These are phyloP conservation scores for Megalonaias nervosa DNA, from an alignment of 1,140 invertebrate genomes.

Conservation along the genomic window DNA sequence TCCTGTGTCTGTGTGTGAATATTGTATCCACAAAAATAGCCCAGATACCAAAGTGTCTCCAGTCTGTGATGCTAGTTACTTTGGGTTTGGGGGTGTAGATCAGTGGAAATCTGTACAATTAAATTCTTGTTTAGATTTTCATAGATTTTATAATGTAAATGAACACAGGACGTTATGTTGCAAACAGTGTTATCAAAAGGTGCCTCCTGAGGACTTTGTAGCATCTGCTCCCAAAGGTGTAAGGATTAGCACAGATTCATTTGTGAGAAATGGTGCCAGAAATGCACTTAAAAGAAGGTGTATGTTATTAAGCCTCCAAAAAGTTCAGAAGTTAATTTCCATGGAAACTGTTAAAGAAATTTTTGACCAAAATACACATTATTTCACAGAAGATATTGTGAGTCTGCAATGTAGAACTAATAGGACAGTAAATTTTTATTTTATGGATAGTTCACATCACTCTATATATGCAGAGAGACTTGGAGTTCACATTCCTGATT, in stretches of 20 bases:
- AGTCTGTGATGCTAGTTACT: conserved; percentile 16
- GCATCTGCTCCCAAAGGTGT: conserved; percentile 7
- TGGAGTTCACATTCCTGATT: conserved; percentile 72
- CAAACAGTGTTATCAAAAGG: conserved; percentile 12
- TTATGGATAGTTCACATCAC: conserved; percentile 81
- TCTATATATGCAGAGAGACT: conserved; percentile 82
- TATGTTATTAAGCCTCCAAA: conserved; percentile 36
- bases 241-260: conserved; percentile 24
- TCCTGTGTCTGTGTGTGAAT: conserved; percentile 36
- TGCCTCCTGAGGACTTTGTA: neutral
- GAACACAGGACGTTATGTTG: conserved; percentile 45
- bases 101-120: neutral
- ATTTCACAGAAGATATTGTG: conserved; percentile 46
- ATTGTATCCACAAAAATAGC: conserved; percentile 31
- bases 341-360: conserved; percentile 13
- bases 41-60: conserved; percentile 5
- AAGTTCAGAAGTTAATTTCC: conserved; percentile 25
- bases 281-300: conserved; percentile 25
- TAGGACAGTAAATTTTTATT: conserved; percentile 79
- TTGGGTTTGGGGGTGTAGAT: neutral
- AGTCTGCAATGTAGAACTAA: conserved; percentile 78
- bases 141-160: conserved; percentile 42
- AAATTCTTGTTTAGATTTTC: conserved; percentile 40
- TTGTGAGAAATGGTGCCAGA: conserved; percentile 34
- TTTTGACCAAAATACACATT: conserved; percentile 18